Conservation (phyloP, 2,797 vertebrate species). For the Thripadectes ignobilis region DNA sequence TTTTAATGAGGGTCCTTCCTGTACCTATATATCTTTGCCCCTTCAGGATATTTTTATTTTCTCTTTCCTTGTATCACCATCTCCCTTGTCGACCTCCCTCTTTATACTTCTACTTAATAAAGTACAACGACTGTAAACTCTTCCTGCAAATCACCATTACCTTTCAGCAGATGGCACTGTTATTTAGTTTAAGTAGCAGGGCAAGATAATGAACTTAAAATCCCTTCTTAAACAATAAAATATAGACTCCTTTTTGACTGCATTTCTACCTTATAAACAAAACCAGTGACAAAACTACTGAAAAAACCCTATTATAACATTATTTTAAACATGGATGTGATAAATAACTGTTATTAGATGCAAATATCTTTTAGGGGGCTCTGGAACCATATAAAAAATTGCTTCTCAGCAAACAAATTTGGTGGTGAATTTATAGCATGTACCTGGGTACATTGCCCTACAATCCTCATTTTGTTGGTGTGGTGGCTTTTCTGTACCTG, state of each 20-base stretch:
- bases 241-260: background rate
- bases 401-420: background rate
- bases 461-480: background rate
- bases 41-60: background rate
- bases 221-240: background rate
- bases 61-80: background rate
- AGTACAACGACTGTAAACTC: background rate
- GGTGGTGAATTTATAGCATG: background rate
- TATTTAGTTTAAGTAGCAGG: slow-evolving; percentile 71
- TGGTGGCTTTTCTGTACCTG: background rate
- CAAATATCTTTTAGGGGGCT: background rate
- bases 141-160: slow-evolving; percentile 31
- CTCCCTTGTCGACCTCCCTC: background rate
- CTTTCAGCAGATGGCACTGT: slow-evolving; percentile 79
- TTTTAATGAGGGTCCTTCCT: background rate
- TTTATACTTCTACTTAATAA: background rate
- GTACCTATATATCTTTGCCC: background rate
- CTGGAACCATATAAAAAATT: background rate
- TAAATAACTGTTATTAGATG: background rate
- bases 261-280: background rate
- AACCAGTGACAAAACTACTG: background rate
- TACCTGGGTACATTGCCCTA: background rate
- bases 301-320: background rate
- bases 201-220: slow-evolving; percentile 53
- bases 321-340: background rate